These are phyloP conservation scores for Chironomus tentans DNA, from an alignment of 2,888 invertebrate species.

Conservation along the genomic window DNA sequence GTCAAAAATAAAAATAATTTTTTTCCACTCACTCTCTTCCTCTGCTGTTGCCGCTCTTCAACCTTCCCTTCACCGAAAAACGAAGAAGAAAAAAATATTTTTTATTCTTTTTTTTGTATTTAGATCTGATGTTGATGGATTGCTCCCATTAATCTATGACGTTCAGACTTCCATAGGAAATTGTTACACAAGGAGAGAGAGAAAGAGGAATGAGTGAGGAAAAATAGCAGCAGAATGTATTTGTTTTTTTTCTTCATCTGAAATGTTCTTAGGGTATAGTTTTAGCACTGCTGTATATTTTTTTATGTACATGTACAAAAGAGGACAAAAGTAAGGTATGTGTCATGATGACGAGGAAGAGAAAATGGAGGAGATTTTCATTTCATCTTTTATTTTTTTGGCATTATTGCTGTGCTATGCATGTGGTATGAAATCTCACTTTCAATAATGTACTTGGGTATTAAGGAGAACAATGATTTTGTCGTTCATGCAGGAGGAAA, in stretches of 20 bases:
- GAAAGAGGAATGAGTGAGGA: slow-evolving; percentile 2
- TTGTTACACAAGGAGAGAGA: slow-evolving; percentile 26
- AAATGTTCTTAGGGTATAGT: not conserved
- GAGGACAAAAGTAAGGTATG: not conserved
- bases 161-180: slow-evolving; percentile 40
- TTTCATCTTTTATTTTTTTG: not conserved
- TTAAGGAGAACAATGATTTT: not conserved
- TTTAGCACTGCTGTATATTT: no score
- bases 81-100: not conserved
- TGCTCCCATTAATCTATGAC: slow-evolving; percentile 45
- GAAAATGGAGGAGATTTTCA: slow-evolving; percentile 23
- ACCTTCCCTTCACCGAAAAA: slow-evolving; percentile 16
- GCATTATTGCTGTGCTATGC: not conserved
- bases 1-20: slow-evolving; percentile 14
- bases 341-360: not conserved
- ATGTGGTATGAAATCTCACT: not conserved
- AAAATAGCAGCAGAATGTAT: slow-evolving; percentile 12
- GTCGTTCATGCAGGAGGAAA: not conserved
- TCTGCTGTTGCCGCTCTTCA: slow-evolving; percentile 11
- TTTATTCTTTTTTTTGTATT: slow-evolving; percentile 17
- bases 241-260: slow-evolving; percentile 2
- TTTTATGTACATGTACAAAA: not conserved
- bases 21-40: not conserved
- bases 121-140: slow-evolving; percentile 40
- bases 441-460: not conserved